Percentiles rank a stretch among this genome's conserved stretches.
phyloP scores from a whole-genome alignment of 2,888 invertebrate genomes.

The Trachelus troglodyta region DNA sequence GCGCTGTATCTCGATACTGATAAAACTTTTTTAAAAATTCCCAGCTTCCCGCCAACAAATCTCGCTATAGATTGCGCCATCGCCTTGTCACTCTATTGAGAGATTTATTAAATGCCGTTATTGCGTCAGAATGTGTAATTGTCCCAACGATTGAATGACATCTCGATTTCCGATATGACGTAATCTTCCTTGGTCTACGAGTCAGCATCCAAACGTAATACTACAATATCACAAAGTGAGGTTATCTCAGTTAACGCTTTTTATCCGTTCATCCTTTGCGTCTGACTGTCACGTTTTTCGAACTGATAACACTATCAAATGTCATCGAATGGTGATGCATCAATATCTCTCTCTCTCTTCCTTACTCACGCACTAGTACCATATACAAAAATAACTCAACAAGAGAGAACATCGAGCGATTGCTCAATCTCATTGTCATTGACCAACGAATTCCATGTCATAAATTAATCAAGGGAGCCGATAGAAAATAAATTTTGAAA shows the following conservation, averaged over 20 bases:
- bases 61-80: not conserved
- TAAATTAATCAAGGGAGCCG: not conserved
- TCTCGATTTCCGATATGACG: conserved; percentile 40
- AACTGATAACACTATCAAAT: not conserved
- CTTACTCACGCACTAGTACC: not conserved
- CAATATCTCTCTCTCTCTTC: no score
- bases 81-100: not conserved
- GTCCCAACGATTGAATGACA: conserved; percentile 20
- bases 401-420: not conserved
- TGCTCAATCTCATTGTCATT: not conserved
- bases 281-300: not conserved
- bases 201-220: conserved; percentile 6
- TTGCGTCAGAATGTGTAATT: conserved; percentile 46
- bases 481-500: no score
- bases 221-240: not conserved
- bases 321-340: not conserved
- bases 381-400: not conserved
- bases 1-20: not conserved
- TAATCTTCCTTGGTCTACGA: conserved; percentile 29
- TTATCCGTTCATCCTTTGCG: not conserved
- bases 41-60: not conserved
- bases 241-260: not conserved
- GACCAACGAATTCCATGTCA: not conserved
- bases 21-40: not conserved
- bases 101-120: conserved; percentile 29